These are phyloP conservation scores for Paramuricea clavata DNA, from an alignment of 92 coral and sea anemone genomes.

Conservation along the genomic window DNA sequence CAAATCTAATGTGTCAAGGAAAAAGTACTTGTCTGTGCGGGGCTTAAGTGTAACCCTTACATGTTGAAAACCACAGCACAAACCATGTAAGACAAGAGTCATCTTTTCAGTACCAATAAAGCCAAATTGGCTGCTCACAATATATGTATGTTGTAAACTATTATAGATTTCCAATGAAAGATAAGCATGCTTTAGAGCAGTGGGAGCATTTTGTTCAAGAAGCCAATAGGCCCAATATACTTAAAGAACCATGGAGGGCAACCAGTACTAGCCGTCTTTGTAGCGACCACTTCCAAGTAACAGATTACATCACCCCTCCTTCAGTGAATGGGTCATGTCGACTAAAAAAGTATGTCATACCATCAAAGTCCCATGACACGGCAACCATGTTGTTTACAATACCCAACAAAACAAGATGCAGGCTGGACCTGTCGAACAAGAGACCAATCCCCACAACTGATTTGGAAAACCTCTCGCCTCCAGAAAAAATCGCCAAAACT, in stretches of 20 bases:
- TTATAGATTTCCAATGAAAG: constrained; percentile 25
- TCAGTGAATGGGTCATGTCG: neutral
- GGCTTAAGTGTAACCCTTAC: too few species aligned
- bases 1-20: too few species aligned
- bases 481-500: constrained; percentile 6
- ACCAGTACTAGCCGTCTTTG: constrained; percentile 6
- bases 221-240: neutral
- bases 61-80: too few species aligned
- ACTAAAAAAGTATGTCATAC: constrained; percentile 12
- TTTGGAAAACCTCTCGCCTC: constrained; percentile 3
- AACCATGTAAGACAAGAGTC: neutral
- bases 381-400: neutral
- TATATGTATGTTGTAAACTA: neutral
- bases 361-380: neutral
- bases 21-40: too few species aligned
- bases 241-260: constrained; percentile 9
- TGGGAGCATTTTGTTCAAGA: constrained; percentile 16
- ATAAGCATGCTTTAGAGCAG: constrained; percentile 8
- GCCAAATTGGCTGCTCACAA: neutral
- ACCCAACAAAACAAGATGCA: neutral
- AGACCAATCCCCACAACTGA: constrained; percentile 12
- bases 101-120: neutral
- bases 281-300: neutral
- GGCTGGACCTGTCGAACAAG: constrained; percentile 4
- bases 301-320: constrained; percentile 7